phyloP scores from a whole-genome alignment of 2,797 vertebrate species.

The Petrocephalus schoutedeni region DNA sequence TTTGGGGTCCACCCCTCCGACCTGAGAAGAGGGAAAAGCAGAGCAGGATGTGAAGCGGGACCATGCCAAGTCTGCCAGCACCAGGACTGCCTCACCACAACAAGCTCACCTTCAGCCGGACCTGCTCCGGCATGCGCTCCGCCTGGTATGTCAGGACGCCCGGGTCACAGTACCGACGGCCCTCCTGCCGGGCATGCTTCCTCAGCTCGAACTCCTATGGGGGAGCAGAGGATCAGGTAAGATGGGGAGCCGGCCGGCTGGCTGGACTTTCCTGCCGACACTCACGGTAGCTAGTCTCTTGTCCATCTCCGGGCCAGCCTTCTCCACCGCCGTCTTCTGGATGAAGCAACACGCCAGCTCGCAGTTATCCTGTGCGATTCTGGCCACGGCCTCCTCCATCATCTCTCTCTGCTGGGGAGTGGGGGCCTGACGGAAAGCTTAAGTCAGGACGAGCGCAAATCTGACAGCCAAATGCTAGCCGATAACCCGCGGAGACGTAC shows the following conservation, averaged over 20 bases:
- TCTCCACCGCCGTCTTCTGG: conserved; percentile 97
- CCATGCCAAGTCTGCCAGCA: not conserved
- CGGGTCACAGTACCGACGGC: conserved; percentile 93
- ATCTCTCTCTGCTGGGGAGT: conserved; percentile 96
- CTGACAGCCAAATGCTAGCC: too few relatives aligned
- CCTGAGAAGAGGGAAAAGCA: conserved; percentile 52
- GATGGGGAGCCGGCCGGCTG: too few relatives aligned
- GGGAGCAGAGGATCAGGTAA: not conserved
- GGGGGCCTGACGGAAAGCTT: conserved; percentile 68
- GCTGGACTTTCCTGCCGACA: conserved; percentile 20
- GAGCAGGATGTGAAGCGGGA: not conserved
- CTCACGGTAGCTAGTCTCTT: conserved; percentile 95
- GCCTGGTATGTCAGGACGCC: conserved; percentile 97
- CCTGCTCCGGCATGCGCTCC: conserved; percentile 98
- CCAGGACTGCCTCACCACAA: too few relatives aligned
- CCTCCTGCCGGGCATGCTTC: conserved; percentile 95
- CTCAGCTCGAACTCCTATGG: conserved; percentile 92
- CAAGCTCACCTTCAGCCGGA: conserved; percentile 81
- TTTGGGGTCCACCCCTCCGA: conserved; percentile 96
- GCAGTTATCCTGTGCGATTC: conserved; percentile 95
- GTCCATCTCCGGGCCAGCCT: conserved; percentile 98
- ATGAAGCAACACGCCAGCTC: conserved; percentile 98
- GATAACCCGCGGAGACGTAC: conserved; percentile 50
- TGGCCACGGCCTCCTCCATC: conserved; percentile 96
- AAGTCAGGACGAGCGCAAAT: not conserved